Evolutionary conservation across 2,888 invertebrate species (phyloP), one percentile per base, ranked within the genome.

Genomic region (Fragum whitleyi): DNA sequence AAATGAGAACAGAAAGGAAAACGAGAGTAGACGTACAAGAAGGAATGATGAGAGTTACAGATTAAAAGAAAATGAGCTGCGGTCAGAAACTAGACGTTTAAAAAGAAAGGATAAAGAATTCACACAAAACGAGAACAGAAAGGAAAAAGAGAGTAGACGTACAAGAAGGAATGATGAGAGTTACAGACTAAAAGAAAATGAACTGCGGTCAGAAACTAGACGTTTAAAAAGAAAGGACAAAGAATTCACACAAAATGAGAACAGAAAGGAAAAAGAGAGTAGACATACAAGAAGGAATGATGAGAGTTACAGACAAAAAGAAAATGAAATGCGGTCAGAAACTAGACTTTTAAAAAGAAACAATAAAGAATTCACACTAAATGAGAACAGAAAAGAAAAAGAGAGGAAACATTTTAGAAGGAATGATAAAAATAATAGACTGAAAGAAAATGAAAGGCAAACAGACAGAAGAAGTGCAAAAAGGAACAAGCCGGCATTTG

Each of bases 301-400:
- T 62, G 62, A 62, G 32, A 32, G 23, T 57, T 57, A 57, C 14
- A 57, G 26, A 62, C 2, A 5, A n/a, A n/a, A n/a, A 29, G 36
- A 36, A 62, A 62, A 62, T 7, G 19, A n/a, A 62, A 29, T 23
- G 26, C 62, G 32, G 32, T 9, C 29, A 62, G n/a, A 32, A 23
- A 57, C 3, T 26, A 57, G 47, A 28, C 57, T 3, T n/a, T 39
- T 39, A 67, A 67, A n/a, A 67, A 42, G 21, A 67, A 42, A 67
- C 2, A 26, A 28, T 39, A 69, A 11, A 53, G n/a, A 16, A 28
- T 47, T 26, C 26, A 57, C 23, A 57, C 21, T 6, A 26, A 57
- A 21, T 23, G 23, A 57, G 26, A 57, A 57, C 26, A 26, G 26
- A 57, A 57, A 23, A 14, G 26, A 26, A 57, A 57, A 57, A 26